Base-by-base conservation (phyloP, 1,140 invertebrate genomes). In the Polypedilum pembai region DNA sequence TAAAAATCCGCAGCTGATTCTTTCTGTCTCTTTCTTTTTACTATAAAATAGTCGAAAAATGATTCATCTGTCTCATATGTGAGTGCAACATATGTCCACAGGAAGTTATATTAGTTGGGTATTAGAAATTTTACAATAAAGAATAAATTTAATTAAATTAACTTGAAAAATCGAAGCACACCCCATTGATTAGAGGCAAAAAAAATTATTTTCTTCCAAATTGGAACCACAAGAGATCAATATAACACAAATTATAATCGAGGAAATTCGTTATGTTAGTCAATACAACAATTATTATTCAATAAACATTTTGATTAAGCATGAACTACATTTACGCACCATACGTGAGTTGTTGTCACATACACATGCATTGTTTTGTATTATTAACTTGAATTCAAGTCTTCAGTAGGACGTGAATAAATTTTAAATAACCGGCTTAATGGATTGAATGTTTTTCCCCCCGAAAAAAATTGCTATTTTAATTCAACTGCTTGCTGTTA, bases 1-100 rank as follows among this genome's bases (percentile, higher is more conserved):
- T 20, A 69, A 69, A 69, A 69, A 69, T 69, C 65, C 65, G 65
- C 65, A 69, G 65, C 65, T 69, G 65, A 69, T 69, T 69, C 17
- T 7, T 66, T 45, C 41, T 45, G 8, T 56, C 45, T 56, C 45
- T 56, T n/a, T 56, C n/a, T 12, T 56, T 56, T 56, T 56, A 15
- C 12, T 56, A 56, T 12, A 15, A 56, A 56, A 12, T 56, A 56
- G 12, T 56, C 15, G n/a, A 21, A 69, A 69, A 69, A 69, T 18
- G 65, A 69, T 69, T 69, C 65, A 69, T 18, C 17, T 69, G 65
- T 69, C 65, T 69, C 18, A 18, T 69, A n/a, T 20, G 18, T 69
- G 65, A 18, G 10, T 20, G 65, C 65, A 69, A 69, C 65, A 69
- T 69, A 69, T 69, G 65, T 69, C 65, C 65, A 69, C 65, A 21